Conservation (phyloP, 2,797 vertebrate species). For the Caiman crocodilus region DNA sequence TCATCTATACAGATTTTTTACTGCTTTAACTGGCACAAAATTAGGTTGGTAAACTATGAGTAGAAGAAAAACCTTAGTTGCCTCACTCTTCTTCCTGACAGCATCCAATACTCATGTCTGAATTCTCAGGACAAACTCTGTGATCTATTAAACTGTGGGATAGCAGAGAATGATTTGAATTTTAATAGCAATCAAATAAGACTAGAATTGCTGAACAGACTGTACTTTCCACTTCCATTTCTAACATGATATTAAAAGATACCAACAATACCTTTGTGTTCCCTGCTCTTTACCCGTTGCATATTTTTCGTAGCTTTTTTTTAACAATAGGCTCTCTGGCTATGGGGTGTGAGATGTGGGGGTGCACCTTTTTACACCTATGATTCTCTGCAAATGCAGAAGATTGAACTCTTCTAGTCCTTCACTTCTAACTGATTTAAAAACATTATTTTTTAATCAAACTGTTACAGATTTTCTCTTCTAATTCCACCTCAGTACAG, state of each 20-base stretch:
- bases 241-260: too few species aligned
- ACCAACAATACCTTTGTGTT: too few species aligned
- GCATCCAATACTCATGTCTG: fast-evolving
- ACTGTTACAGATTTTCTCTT: not conserved
- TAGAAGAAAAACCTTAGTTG: fast-evolving
- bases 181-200: not conserved
- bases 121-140: not conserved
- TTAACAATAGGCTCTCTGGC: not conserved
- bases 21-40: fast-evolving
- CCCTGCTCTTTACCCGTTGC: too few species aligned
- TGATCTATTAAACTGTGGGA: not conserved
- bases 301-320: too few species aligned
- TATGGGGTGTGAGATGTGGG: not conserved
- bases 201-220: not conserved
- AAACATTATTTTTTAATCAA: not conserved
- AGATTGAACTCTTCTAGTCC: too few species aligned
- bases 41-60: fast-evolving
- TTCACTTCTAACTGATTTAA: not conserved
- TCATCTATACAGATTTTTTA: not conserved
- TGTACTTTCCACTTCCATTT: not conserved
- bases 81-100: fast-evolving
- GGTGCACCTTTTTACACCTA: too few species aligned
- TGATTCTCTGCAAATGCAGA: too few species aligned
- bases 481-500: not conserved
- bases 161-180: not conserved